phyloP scores from a whole-genome alignment of 2,888 invertebrate species.

The Drosophila testacea region DNA sequence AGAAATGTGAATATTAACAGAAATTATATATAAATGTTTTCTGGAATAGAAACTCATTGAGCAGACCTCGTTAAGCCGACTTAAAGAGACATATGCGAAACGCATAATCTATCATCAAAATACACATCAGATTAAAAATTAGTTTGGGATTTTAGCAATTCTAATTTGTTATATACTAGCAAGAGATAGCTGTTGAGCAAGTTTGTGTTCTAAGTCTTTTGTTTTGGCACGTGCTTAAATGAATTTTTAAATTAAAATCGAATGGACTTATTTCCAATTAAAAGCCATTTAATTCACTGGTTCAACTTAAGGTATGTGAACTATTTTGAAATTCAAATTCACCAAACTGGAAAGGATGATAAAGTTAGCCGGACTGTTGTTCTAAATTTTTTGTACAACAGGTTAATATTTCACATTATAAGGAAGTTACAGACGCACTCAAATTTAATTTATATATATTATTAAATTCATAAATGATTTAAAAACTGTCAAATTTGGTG shows the following conservation, averaged over 20 bases:
- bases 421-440: conserved; percentile 1
- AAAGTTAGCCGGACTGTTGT: neutral
- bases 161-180: conserved; percentile 38
- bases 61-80: neutral
- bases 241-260: neutral
- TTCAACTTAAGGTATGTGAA: conserved; percentile 8
- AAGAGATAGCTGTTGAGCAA: conserved; percentile 36
- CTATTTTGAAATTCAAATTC: conserved; percentile 8
- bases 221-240: conserved; percentile 46
- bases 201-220: conserved; percentile 64
- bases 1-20: neutral
- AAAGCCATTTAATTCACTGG: conserved; percentile 60
- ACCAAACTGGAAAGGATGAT: neutral
- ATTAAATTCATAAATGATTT: no score
- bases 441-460: no score
- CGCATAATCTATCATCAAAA: conserved; percentile 39
- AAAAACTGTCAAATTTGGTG: no score
- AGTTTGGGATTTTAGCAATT: conserved; percentile 56
- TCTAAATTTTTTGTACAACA: neutral
- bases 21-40: no score
- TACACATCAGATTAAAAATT: conserved; percentile 18
- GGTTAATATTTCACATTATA: neutral
- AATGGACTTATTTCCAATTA: conserved; percentile 32
- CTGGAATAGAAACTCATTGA: neutral
- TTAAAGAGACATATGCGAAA: conserved; percentile 3